A percentile compares a stretch with the other conserved stretches of the same genome.
Conservation (phyloP, 1,140 invertebrate species). For the Drosophila azteca region DNA sequence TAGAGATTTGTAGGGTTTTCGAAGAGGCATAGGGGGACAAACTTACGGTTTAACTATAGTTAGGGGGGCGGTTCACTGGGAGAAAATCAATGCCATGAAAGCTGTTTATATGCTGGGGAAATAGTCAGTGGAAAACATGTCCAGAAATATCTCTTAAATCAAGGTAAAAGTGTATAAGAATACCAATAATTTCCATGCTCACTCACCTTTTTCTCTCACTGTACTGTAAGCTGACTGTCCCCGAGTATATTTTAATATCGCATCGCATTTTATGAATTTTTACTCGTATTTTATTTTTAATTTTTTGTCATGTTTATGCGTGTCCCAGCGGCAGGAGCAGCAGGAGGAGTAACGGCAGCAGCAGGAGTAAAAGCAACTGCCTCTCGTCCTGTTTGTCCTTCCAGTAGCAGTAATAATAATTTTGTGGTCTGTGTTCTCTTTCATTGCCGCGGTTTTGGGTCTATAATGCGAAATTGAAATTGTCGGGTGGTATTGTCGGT, state of each 20-base stretch:
- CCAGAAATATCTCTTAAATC: neutral
- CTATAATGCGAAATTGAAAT: slow-evolving; percentile 13
- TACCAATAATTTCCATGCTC: neutral
- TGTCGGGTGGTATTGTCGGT: neutral
- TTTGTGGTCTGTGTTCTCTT: slow-evolving; percentile 17
- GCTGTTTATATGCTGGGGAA: neutral
- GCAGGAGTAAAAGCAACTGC: slow-evolving; percentile 13
- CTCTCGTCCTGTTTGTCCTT: neutral
- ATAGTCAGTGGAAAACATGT: neutral
- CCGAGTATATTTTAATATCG: neutral
- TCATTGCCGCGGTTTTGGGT: slow-evolving; percentile 12
- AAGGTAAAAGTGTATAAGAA: neutral
- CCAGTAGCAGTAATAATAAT: slow-evolving; percentile 19
- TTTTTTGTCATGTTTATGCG: no score
- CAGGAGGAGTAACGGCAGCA: neutral
- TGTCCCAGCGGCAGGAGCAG: no score
- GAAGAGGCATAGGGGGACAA: neutral
- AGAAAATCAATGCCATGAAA: neutral
- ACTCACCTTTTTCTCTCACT: neutral
- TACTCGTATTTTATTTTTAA: slow-evolving; percentile 5
- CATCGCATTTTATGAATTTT: slow-evolving; percentile 7
- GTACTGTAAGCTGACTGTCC: neutral
- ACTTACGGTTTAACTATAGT: neutral
- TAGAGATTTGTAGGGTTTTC: slow-evolving; percentile 12
- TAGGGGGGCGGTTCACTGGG: slow-evolving; percentile 7